Evolutionary conservation across 2,888 invertebrate species (phyloP).

Genomic region (Cactoblastis cactorum): DNA sequence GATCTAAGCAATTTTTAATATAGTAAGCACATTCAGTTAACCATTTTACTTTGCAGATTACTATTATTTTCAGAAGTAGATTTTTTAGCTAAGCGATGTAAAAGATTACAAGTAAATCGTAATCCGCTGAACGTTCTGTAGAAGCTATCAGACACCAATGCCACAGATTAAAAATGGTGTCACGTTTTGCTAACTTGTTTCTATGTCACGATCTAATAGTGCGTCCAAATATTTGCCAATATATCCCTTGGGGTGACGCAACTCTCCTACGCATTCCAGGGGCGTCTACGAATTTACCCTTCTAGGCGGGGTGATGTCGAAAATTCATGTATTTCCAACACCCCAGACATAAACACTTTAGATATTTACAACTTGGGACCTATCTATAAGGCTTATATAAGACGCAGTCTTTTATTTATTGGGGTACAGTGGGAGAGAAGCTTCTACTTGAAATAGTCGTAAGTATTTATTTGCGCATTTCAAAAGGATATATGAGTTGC

Average conservation of each 20-base stretch:
- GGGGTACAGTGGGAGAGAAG: constrained; percentile 25
- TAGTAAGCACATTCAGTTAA: no score
- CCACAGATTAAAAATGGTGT: constrained; percentile 24
- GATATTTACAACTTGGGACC: constrained; percentile 30
- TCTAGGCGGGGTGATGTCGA: constrained; percentile 25
- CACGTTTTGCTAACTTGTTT: constrained; percentile 23
- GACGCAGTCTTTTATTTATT: constrained; percentile 34
- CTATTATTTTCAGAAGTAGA: no score
- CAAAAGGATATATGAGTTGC: background rate
- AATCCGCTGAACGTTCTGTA: background rate
- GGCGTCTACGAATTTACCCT: constrained; percentile 27
- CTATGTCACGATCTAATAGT: constrained; percentile 27
- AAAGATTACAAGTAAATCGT: background rate
- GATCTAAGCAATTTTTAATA: no score
- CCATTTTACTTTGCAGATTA: no score
- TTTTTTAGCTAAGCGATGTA: no score
- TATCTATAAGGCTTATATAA: constrained; percentile 26
- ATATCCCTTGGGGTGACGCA: constrained; percentile 29
- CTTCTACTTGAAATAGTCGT: constrained; percentile 11
- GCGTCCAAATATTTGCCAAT: constrained; percentile 23
- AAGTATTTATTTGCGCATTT: constrained; percentile 15
- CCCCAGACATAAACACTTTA: constrained; percentile 30
- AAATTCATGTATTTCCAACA: constrained; percentile 33
- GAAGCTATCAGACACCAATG: background rate
- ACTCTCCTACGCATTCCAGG: constrained; percentile 33